Base-by-base conservation (phyloP, 2,113 vertebrate genomes). In the Natator depressus region DNA sequence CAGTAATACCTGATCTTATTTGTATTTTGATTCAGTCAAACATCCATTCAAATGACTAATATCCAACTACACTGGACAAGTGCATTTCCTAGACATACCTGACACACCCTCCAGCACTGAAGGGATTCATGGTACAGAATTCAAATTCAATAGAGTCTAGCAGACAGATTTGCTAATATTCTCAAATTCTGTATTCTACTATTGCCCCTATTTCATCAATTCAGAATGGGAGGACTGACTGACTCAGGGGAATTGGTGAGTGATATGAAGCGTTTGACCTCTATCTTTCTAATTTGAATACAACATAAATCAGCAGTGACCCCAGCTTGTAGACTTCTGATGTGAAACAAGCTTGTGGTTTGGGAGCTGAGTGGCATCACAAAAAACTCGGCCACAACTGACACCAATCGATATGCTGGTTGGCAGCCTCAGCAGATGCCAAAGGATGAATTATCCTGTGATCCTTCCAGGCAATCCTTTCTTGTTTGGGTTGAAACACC, bases 361-460 rank as follows among this genome's bases (percentile, higher is more conserved):
- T 83, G 47, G 50, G 10, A 79, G 19, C 83, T 27, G 20, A 54
- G 51, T 0, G 12, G 25, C 2, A 0, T 42, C 46, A 79, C 0
- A 90, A 51, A 72, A 91, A 96, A 93, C 11, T 42, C 9, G 50
- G 96, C 53, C 85, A 81, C 8, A 85, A 88, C 2, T 10, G 22
- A 65, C 81, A 75, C 1, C 4, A 19, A 22, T 1, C 9, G 3
- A 1, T 0, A 10, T 2, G 20, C 38, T 54, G 29, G 47, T 9
- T 86, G 90, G 69, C 53, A 87, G 75, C 85, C 55, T 53, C 2
- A 83, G 50, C 89, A 89, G 35, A 2, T 17, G 53, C 14, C 17
- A 93, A 69, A 0, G 1, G 10, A 20, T 82, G 13, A 17, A 31
- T 72, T 31, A 49, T 22, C 78, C 69, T 24, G 42, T 46, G 84